These are phyloP conservation scores for Exephanes ischioxanthus DNA, from an alignment of 2,888 invertebrate species.

Conservation along the genomic window DNA sequence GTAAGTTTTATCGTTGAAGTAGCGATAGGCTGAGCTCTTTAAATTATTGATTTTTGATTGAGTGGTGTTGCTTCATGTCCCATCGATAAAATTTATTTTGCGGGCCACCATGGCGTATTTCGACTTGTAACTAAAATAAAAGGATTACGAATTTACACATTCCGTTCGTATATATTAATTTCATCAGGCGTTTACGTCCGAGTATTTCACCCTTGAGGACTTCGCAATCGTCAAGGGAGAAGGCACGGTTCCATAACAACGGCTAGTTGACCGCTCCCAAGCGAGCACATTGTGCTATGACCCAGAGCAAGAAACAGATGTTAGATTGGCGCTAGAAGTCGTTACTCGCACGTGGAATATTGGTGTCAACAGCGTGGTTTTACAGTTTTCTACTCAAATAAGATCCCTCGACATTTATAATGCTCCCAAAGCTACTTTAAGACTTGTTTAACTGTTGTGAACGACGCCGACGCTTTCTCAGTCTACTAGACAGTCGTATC, in stretches of 20 bases:
- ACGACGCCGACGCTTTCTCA: too few relatives aligned
- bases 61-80: neutral
- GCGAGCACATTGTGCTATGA: neutral
- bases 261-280: neutral
- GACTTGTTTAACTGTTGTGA: too few relatives aligned
- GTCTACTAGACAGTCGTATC: too few relatives aligned
- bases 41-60: neutral
- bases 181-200: too few relatives aligned
- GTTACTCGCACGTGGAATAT: neutral
- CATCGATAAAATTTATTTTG: neutral
- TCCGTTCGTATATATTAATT: neutral
- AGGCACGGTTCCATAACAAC: neutral
- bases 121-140: too few relatives aligned
- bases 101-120: too few relatives aligned
- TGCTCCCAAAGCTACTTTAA: too few relatives aligned
- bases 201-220: too few relatives aligned
- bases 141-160: too few relatives aligned
- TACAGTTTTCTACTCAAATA: neutral
- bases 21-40: neutral
- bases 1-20: conserved; percentile 11
- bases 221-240: neutral
- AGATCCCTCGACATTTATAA: neutral
- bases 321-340: neutral
- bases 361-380: neutral
- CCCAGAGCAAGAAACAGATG: neutral